Evolutionary conservation across 1,140 invertebrate species (phyloP), one percentile per base, ranked within the genome.

Genomic region (Drosophila asahinai): DNA sequence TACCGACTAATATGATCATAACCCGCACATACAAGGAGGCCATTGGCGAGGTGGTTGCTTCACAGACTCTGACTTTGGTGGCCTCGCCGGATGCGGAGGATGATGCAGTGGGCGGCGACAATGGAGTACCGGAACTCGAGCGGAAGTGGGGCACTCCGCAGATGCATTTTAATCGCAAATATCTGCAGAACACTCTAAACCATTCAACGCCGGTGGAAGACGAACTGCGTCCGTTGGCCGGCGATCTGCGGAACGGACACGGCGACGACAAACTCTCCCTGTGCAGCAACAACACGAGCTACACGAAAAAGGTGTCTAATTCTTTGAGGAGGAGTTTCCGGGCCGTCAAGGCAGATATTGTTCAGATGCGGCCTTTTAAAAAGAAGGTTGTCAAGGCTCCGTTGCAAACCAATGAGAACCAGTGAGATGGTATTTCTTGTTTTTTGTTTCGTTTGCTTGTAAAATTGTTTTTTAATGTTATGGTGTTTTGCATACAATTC

Each of bases 81-180:
- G 27, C 43, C 33, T 65, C 74, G 8, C 63, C 77, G 8, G 78
- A 76, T 9, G 47, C 52, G 9, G 78, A 82, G 27, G 77, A 65
- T 58, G 77, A 72, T 30, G 54, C 36, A 30, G 36, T 19, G 22
- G 15, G 40, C 54, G 17, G n/a, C 15, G n/a, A 48, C 40, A 33
- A 40, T 27, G 38, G 27, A 1, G 30, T 30, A 3, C 22, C 38
- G 52, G 84, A 89, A 43, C 42, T 90, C 5, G 72, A 86, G 51
- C 78, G 83, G 9, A 92, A 92, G 55, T 92, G 91, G 91, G 91
- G 91, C 14, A 92, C 91, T 14, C 91, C 91, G 8, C 91, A 92
- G 40, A 48, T 92, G 59, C 89, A 92, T 57, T 92, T 92, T 17
- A 92, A 92, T 73, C 79, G 91, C n/a, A 92, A 92, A 51, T 92